Evolutionary conservation across 2,797 vertebrate species (phyloP).

Genomic region (Morus bassanus): DNA sequence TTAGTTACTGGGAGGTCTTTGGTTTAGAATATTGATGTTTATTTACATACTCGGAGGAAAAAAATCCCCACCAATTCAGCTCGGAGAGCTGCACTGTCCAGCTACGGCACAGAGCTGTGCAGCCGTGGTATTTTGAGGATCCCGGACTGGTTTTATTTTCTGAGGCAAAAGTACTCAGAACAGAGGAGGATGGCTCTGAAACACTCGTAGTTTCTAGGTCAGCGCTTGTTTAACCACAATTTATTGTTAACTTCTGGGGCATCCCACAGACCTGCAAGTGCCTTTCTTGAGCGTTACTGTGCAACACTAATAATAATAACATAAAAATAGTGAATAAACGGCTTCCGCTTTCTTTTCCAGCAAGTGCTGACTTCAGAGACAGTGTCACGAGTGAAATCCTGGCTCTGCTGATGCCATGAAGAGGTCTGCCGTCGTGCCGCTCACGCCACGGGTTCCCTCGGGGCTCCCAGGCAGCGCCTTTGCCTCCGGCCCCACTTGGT

Average conservation of each 20-base stretch:
- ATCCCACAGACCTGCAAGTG: not conserved
- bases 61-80: not conserved
- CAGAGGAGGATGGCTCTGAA: not conserved
- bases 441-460: not conserved
- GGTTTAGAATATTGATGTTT: slow-evolving; percentile 38
- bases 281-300: not conserved
- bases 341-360: not conserved
- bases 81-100: not conserved
- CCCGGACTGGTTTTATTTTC: not conserved
- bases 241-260: not conserved
- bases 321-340: not conserved
- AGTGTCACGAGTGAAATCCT: not conserved
- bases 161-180: not conserved
- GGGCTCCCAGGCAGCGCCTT: not conserved
- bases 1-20: slow-evolving; percentile 51
- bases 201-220: accelerated
- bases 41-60: not conserved
- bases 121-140: not conserved
- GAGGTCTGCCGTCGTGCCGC: accelerated
- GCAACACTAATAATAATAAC: not conserved
- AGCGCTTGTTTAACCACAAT: not conserved
- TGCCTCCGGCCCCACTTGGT: not conserved
- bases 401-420: not conserved
- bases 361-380: not conserved
- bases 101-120: not conserved